These are phyloP conservation scores for Autographa pulchrina DNA, from an alignment of 2,888 invertebrate genomes.

Conservation along the genomic window DNA sequence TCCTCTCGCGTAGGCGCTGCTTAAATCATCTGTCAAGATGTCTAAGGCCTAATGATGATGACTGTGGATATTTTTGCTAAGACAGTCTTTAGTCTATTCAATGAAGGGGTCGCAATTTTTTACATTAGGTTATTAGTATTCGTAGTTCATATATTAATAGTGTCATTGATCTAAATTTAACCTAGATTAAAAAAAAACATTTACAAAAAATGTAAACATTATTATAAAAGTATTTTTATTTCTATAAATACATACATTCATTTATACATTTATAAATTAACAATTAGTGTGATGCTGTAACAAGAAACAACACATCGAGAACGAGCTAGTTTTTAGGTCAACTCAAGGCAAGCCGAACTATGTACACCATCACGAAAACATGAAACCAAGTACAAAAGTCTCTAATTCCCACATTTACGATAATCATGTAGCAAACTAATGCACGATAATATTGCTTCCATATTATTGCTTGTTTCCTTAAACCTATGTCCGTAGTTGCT, in stretches of 20 bases:
- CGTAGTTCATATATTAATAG: too few relatives aligned
- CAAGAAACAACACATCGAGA: slow-evolving; percentile 11
- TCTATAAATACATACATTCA: not conserved
- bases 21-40: too few relatives aligned
- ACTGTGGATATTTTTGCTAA: too few relatives aligned
- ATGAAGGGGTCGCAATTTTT: too few relatives aligned
- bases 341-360: slow-evolving; percentile 26
- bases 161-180: too few relatives aligned
- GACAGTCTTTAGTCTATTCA: too few relatives aligned
- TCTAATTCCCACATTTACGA: slow-evolving; percentile 24
- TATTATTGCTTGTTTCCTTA: not conserved
- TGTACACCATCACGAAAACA: slow-evolving; percentile 12
- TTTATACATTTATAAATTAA: slow-evolving; percentile 24
- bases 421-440: slow-evolving; percentile 8
- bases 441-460: not conserved
- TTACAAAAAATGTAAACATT: not conserved
- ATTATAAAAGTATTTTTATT: not conserved
- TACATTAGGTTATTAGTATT: too few relatives aligned
- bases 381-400: not conserved
- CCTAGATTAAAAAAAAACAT: not conserved
- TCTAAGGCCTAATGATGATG: too few relatives aligned
- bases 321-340: slow-evolving; percentile 2
- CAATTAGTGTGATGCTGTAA: slow-evolving; percentile 50
- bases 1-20: too few relatives aligned
- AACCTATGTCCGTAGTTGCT: not conserved